These are phyloP conservation scores for Cyphomyrmex costatus DNA, from an alignment of 1,140 invertebrate genomes.

Conservation along the genomic window DNA sequence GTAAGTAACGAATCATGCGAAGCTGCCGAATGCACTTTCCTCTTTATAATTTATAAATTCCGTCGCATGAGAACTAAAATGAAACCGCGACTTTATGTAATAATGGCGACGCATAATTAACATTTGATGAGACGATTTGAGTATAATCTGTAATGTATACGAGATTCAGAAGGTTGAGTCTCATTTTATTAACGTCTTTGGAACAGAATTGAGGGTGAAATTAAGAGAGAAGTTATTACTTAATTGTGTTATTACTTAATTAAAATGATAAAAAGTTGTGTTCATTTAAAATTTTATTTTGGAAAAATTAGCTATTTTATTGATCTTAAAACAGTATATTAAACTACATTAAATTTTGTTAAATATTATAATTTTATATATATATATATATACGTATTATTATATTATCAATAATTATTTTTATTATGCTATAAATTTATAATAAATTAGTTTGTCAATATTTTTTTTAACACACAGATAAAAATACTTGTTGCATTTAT, in stretches of 20 bases:
- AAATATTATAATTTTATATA: neutral
- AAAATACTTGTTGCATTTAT: neutral
- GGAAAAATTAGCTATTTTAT: neutral
- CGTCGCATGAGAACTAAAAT: slow-evolving; percentile 25
- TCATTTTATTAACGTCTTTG: slow-evolving; percentile 20
- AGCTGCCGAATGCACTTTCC: slow-evolving; percentile 24
- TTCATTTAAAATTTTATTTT: neutral
- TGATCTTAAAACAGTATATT: neutral
- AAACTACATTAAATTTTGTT: neutral
- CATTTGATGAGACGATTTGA: slow-evolving; percentile 17
- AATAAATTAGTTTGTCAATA: neutral
- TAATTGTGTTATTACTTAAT: slow-evolving; percentile 33
- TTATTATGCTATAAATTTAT: neutral
- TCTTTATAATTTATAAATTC: slow-evolving; percentile 8
- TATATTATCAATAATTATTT: neutral
- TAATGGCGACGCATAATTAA: slow-evolving; percentile 30
- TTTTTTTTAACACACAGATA: neutral
- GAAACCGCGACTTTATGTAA: neutral
- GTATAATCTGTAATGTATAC: neutral
- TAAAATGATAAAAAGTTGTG: neutral
- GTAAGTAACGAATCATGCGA: neutral
- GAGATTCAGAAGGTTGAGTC: slow-evolving; percentile 17
- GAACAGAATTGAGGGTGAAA: neutral
- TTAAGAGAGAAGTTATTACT: neutral
- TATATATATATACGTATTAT: neutral